A percentile compares a stretch with the other conserved stretches of the same genome.
Conservation (phyloP, 2,888 invertebrate species). For the Acholoe squamosa region DNA sequence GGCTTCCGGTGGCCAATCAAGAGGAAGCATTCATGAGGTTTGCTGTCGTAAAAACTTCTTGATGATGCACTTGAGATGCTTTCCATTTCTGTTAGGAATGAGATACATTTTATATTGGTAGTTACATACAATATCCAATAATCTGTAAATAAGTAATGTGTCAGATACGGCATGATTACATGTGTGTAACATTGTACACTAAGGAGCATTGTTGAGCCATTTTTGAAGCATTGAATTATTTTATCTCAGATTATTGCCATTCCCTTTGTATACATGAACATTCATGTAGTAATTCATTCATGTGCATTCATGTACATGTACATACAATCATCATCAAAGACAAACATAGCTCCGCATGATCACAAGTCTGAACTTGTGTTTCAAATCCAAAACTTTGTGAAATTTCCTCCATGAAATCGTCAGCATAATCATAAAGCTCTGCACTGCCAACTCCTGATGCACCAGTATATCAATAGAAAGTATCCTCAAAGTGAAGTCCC, state of each 20-base stretch:
- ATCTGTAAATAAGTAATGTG: too few relatives aligned
- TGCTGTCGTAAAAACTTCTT: too few relatives aligned
- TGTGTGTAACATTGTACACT: too few relatives aligned
- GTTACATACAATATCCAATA: too few relatives aligned
- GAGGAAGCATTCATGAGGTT: background rate
- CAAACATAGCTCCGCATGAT: background rate
- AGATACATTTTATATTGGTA: too few relatives aligned
- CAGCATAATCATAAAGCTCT: background rate
- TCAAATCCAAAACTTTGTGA: background rate
- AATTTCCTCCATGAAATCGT: background rate
- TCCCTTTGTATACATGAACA: background rate
- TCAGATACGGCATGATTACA: too few relatives aligned
- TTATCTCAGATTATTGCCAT: too few relatives aligned
- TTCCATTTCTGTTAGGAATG: too few relatives aligned
- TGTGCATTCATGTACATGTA: background rate
- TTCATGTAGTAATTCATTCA: background rate
- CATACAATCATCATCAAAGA: background rate
- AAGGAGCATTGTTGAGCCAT: too few relatives aligned
- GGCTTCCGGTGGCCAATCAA: background rate
- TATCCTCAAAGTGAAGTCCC: background rate
- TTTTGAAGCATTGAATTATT: too few relatives aligned
- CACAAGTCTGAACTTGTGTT: background rate
- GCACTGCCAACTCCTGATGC: background rate
- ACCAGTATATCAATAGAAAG: constrained; percentile 5
- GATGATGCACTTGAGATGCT: too few relatives aligned